These are phyloP conservation scores for Esperia sulphurella DNA, from an alignment of 2,888 invertebrate genomes.

Conservation along the genomic window DNA sequence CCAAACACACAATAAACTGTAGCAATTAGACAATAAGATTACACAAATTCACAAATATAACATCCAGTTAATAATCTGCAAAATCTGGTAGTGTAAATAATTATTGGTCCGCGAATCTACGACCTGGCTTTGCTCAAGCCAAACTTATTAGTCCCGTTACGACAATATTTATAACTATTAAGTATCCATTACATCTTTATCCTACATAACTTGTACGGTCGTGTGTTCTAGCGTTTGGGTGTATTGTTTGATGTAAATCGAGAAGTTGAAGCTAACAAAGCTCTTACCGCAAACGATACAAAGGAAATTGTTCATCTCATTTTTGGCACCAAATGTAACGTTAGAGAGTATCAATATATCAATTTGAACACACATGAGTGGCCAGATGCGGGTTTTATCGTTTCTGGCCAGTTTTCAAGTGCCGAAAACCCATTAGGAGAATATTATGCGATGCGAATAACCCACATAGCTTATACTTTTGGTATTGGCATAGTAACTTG, in stretches of 20 bases:
- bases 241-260: constrained; percentile 12
- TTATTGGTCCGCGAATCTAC: no score
- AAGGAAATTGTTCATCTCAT: constrained; percentile 42
- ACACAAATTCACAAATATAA: no score
- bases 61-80: no score
- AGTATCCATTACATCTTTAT: no score
- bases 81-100: no score
- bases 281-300: constrained; percentile 14
- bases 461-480: constrained; percentile 46
- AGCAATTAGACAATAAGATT: no score
- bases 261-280: background rate
- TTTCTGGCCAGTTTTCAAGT: constrained; percentile 76
- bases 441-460: constrained; percentile 60
- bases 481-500: constrained; percentile 19
- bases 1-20: no score
- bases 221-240: no score
- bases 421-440: constrained; percentile 68
- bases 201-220: no score
- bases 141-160: no score
- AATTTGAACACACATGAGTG: constrained; percentile 51
- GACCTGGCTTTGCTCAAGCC: no score
- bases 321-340: constrained; percentile 59
- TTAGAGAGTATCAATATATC: constrained; percentile 64
- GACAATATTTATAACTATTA: no score
- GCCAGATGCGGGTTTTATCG: constrained; percentile 72